Evolutionary conservation across 2,113 vertebrate species (phyloP).

Genomic region (Micronisus gabar): DNA sequence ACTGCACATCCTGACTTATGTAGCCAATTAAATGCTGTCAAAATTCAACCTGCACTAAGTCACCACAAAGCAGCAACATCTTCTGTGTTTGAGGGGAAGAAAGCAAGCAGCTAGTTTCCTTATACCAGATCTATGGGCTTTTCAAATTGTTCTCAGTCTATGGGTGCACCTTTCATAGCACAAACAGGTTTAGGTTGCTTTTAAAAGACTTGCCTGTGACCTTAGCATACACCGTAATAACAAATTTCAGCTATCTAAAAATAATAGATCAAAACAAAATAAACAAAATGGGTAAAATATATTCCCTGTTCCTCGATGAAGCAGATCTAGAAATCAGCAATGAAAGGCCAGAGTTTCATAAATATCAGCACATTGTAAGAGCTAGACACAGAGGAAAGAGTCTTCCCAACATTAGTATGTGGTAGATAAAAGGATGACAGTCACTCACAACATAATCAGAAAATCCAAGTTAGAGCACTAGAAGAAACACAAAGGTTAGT

Average conservation of each 20-base stretch:
- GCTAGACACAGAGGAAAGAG: slow-evolving; percentile 63
- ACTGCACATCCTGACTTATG: not conserved
- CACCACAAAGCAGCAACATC: not conserved
- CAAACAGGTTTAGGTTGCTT: not conserved
- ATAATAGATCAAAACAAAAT: slow-evolving; percentile 25
- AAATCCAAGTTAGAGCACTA: slow-evolving; percentile 63
- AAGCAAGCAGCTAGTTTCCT: not conserved
- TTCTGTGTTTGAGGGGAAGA: not conserved
- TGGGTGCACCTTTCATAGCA: not conserved
- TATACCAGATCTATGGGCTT: not conserved
- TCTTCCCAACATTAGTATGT: slow-evolving; percentile 29
- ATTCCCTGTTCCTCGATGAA: slow-evolving; percentile 82
- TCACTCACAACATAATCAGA: slow-evolving; percentile 57
- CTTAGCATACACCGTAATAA: not conserved
- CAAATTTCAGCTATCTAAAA: not conserved
- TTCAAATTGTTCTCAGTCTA: not conserved
- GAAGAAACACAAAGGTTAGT: slow-evolving; percentile 64
- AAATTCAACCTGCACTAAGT: not conserved
- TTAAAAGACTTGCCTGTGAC: not conserved
- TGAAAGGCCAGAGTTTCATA: slow-evolving; percentile 79
- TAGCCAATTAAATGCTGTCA: not conserved
- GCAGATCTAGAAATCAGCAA: slow-evolving; percentile 99
- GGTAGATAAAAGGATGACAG: slow-evolving; percentile 27
- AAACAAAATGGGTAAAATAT: slow-evolving; percentile 44
- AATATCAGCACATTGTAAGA: slow-evolving; percentile 79